Evolutionary conservation across 2,888 invertebrate species (phyloP), one percentile per base, ranked within the genome.

Genomic region (Lasioglossum marginatum): DNA sequence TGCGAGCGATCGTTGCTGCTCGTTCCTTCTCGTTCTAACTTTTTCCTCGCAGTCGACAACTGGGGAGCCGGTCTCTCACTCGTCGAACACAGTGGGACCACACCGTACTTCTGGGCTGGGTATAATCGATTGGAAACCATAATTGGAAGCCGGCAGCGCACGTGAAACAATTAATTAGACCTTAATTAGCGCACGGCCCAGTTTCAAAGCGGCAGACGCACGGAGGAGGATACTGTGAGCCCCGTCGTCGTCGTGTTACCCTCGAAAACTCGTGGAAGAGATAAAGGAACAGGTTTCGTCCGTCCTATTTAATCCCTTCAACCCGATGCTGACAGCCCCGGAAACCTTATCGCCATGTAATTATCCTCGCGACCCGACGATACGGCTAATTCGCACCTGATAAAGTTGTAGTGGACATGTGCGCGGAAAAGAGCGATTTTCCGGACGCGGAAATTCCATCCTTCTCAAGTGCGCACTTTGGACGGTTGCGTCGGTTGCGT

Each of bases 141-240:
- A 91, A 91, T 91, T 91, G 92, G 85, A 91, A 86, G 85, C 82
- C 86, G 87, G 87, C 88, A 83, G 73, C 81, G 89, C 84, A 86
- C 81, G 89, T 82, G 87, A 88, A 87, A 89, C 87, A 87, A 90
- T 91, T 91, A 91, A 91, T 92, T 92, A 89, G 90, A 83, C 89
- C 85, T 87, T 91, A 92, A 90, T 89, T 91, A 92, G 87, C 87
- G 68, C 78, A 86, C 85, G 83, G 83, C 87, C 87, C 84, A 90
- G 87, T 92, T 91, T 90, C 88, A 90, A 88, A 89, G 88, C 82
- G 70, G 8, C 68, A 48, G 57, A 57, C 81, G 63, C 37, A 40
- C 19, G 48, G 71, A n/a, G 52, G n/a, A 23, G 66, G 71, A 75
- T 57, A 48, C 72, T 4, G 80, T 34, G 68, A 23, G 31, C 68